Base-by-base conservation (phyloP, 2,113 vertebrate genomes). In the Rhinopithecus roxellana region DNA sequence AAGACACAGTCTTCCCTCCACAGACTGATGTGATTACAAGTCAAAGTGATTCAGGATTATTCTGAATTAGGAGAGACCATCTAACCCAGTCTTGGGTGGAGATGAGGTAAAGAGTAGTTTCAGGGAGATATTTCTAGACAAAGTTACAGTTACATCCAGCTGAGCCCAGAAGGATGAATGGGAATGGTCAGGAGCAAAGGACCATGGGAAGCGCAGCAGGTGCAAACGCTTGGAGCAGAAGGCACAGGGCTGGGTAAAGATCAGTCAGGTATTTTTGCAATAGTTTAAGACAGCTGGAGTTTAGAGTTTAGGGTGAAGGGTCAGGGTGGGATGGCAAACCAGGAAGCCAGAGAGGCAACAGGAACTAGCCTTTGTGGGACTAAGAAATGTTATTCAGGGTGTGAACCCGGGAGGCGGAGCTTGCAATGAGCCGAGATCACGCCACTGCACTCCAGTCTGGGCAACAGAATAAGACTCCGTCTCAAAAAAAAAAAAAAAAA, bases 41-140 rank as follows among this genome's bases (percentile, higher is more conserved):
- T 72, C 55, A 92, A 52, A 89, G 75, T 8, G 27, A 57, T 43
- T 69, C 61, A 35, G 52, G 83, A 20, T 84, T 27, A 88, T 75
- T 86, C 69, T 43, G 61, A 32, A 3, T 55, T 61, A 80, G 35
- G 10, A 77, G n/a, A 82, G 35, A 61, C 8, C 13, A 27, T 87
- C 43, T 79, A 61, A 80, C 10, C 11, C 7, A 84, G n/a, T 87
- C 9, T 27, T 55, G n/a, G 55, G 10, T 16, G 27, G 12, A 13
- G 32, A 3, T 13, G 3, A 45, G 12, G 30, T 17, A 83, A n/a
- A 20, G 22, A 38, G 7, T 57, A 20, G 35, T 27, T 77, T 89
- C 27, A 92, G 38, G 2, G 35, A 64, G n/a, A 77, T 86, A 14
- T 88, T 95, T 82, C 55, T 80, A 25, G 61, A 89, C 23, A 55